Percentiles rank a stretch among this genome's conserved stretches.
These are phyloP conservation scores for Drosophila sulfurigaster DNA, from an alignment of 1,140 invertebrate species.

Conservation along the genomic window DNA sequence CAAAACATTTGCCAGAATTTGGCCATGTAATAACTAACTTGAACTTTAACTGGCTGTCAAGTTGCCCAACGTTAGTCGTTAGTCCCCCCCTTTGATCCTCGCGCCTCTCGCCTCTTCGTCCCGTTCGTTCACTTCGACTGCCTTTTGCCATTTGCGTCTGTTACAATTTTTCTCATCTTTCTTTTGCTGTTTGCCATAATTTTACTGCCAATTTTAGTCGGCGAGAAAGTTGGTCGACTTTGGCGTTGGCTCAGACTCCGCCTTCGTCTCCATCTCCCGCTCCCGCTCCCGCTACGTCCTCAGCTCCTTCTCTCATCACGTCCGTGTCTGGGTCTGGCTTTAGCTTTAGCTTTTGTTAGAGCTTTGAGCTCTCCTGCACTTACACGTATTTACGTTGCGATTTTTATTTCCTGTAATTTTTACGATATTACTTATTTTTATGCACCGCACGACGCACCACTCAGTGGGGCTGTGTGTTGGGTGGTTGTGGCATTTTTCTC, in stretches of 20 bases:
- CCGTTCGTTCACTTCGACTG: background rate
- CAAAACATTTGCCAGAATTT: slow-evolving; percentile 60
- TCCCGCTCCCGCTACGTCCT: background rate
- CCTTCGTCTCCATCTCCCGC: background rate
- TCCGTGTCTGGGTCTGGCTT: background rate
- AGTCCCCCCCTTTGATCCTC: background rate
- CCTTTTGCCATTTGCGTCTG: slow-evolving; percentile 36
- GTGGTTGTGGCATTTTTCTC: background rate
- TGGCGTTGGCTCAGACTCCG: slow-evolving; percentile 13
- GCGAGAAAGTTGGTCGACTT: slow-evolving; percentile 74
- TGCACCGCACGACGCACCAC: slow-evolving; percentile 68
- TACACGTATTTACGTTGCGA: slow-evolving; percentile 81
- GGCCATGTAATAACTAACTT: slow-evolving; percentile 67
- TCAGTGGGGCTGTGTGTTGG: slow-evolving; percentile 9
- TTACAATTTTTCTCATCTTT: slow-evolving; percentile 55
- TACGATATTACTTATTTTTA: slow-evolving; percentile 83
- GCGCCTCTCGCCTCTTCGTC: background rate
- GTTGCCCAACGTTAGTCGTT: slow-evolving; percentile 25
- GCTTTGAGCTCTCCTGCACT: slow-evolving; percentile 57
- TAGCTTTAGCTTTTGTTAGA: slow-evolving; percentile 13
- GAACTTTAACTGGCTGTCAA: slow-evolving; percentile 63
- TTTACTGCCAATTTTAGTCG: slow-evolving; percentile 77
- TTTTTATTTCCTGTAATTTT: slow-evolving; percentile 84
- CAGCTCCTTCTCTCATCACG: background rate
- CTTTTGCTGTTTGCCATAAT: slow-evolving; percentile 63